Evolutionary conservation across 1,140 invertebrate genomes (phyloP), one percentile per base, ranked within the genome.

Genomic region (Drosophila fuyamai): DNA sequence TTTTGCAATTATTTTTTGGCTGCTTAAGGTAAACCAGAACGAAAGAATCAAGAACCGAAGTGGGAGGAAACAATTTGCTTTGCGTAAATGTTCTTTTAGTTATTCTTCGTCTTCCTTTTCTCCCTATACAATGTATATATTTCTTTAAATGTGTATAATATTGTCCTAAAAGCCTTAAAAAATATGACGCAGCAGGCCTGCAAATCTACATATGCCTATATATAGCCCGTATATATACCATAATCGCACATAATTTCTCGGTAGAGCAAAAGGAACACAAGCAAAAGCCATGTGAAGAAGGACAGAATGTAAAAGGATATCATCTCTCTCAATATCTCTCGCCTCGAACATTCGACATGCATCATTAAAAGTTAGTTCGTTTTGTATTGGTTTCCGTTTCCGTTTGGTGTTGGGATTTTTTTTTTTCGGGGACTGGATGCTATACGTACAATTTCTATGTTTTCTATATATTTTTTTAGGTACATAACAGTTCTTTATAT

Each of bases 161-260:
- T 88, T 88, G 83, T 88, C 83, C 84, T 88, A 88, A 80, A 88
- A 83, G 76, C 80, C 76, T 88, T 88, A 73, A 88, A 86, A 77
- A 80, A 77, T 83, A 83, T 83, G 67, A 83, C 46, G 75, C 61
- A 67, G 65, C 55, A 51, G 35, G 59, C 47, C 56, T 63, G 51
- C 53, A 44, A 48, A 47, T 56, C 43, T 44, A 68, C 47, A 51
- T 50, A 16, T 74, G 57, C 40, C 40, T 44, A 41, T 57, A 38
- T 51, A 60, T 73, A 50, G 9, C 29, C 8, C 40, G 38, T 62
- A 43, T 13, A 8, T 50, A 51, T 61, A 32, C 54, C 9, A 68
- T 54, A 54, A 36, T 72, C 63, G 61, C 58, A 79, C 80, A 79
- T 70, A 83, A 75, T 75, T 63, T 74, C 23, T 81, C 40, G 74